Percentiles rank a stretch among this genome's conserved stretches.
Conservation (phyloP, 23 tunicate species). For the Diplosoma virens region DNA sequence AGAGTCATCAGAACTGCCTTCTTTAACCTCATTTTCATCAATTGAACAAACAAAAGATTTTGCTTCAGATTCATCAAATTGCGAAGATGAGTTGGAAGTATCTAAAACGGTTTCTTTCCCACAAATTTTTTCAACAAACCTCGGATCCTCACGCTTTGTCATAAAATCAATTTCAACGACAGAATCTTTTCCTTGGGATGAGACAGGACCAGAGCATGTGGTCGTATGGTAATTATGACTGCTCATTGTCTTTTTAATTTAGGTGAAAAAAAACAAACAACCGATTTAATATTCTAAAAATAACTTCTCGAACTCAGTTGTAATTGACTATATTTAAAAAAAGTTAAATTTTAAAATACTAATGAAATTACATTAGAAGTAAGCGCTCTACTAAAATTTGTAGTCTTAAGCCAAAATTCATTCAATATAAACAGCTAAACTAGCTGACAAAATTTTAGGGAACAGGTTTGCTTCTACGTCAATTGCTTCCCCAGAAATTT, state of each 20-base stretch:
- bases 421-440: too few species aligned
- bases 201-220: not conserved
- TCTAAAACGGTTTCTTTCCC: not conserved
- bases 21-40: not conserved
- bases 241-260: not conserved
- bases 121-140: not conserved
- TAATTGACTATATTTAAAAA: too few species aligned
- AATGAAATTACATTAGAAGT: too few species aligned
- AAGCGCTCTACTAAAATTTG: too few species aligned
- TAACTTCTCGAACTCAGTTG: too few species aligned
- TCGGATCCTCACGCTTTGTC: not conserved
- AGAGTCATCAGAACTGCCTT: not conserved
- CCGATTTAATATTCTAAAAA: too few species aligned
- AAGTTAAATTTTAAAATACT: too few species aligned
- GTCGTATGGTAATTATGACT: not conserved
- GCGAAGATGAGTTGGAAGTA: not conserved
- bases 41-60: not conserved
- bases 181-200: constrained; percentile 1
- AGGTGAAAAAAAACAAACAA: too few species aligned
- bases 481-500: too few species aligned
- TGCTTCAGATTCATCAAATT: not conserved
- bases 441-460: too few species aligned
- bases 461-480: too few species aligned
- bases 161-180: not conserved
- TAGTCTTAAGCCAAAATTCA: too few species aligned